Base-by-base conservation (phyloP, 2,113 vertebrate species). In the Tragelaphus strepsiceros region DNA sequence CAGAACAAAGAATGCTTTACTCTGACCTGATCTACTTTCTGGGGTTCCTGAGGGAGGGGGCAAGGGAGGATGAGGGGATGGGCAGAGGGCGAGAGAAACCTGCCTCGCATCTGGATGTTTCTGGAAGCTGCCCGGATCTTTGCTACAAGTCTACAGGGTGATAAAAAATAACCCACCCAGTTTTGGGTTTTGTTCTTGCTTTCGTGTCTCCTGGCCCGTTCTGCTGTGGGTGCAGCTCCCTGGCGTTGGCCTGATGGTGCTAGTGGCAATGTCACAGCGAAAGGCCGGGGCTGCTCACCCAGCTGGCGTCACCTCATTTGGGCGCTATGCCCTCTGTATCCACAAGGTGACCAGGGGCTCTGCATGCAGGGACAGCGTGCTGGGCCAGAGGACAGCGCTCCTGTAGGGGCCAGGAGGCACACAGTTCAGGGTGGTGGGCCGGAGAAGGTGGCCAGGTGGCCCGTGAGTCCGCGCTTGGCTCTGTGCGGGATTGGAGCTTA, bases 11-110 rank as follows among this genome's bases (percentile, higher is more conserved):
- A 95, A 96, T 6, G 49, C 93, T 94, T 97, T 58, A 74, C 96
- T 98, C 92, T 98, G 97, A 97, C 92, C 97, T 80, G 94, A 98
- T 98, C 97, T 90, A 92, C 97, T 98, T 98, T 97, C 92, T 96
- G 49, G 51, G 54, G 71, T 97, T 92, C 87, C 61, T 82, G 87
- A 71, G 84, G 84, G 96, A 93, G 87, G 95, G 88, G 24, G 8
- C 1, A 1, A 9, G 13, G 51, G 71, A 39, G 71, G 24, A 0
- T 4, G 39, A 30, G 71, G 9, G 43, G 22, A 13, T 43, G 43
- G 7, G 1, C 11, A 0, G 32, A 28, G 77, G 7, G 4, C 0
- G 17, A 14, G 43, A 61, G 67, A 67, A 24, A 30, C 1, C 74
- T 7, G 49, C 32, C 54, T 43, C 9, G 22, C 0, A 10, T 30